These are phyloP conservation scores for Coenobita brevimanus DNA, from an alignment of 1,140 invertebrate genomes.

Conservation along the genomic window DNA sequence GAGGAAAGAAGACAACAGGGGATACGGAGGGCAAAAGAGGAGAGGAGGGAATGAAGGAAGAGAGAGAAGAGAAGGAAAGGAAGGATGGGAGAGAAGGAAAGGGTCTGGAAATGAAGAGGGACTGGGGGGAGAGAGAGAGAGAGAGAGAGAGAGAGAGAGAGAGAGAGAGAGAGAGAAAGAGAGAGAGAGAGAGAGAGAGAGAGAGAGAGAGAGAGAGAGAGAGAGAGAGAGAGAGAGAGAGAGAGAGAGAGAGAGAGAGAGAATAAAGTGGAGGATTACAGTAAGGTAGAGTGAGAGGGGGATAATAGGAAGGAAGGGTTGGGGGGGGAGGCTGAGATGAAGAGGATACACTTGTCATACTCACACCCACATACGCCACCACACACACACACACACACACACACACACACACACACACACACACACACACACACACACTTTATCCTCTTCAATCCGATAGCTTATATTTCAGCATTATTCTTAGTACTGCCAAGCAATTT, in stretches of 20 bases:
- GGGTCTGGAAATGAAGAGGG: background rate
- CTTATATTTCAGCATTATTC: no score
- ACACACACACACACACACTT: no score
- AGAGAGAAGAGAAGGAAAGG: background rate
- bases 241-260: conserved; percentile 4
- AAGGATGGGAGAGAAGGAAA: no score
- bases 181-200: conserved; percentile 8
- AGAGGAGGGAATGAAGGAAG: background rate
- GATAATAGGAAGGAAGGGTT: no score
- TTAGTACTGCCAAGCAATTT: no score
- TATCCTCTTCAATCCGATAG: no score
- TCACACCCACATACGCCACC: background rate
- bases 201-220: background rate
- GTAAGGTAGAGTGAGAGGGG: background rate
- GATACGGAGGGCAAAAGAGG: no score
- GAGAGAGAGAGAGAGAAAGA: conserved; percentile 8
- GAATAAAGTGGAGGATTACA: background rate
- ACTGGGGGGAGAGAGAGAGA: background rate
- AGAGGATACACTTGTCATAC: background rate
- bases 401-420: background rate
- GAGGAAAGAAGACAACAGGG: background rate
- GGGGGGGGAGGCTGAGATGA: background rate
- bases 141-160: conserved; percentile 25
- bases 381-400: background rate
- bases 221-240: conserved; percentile 9